Evolutionary conservation across 2,113 vertebrate species (phyloP), one percentile per base, ranked within the genome.

Genomic region (Thamnaconus septentrionalis): DNA sequence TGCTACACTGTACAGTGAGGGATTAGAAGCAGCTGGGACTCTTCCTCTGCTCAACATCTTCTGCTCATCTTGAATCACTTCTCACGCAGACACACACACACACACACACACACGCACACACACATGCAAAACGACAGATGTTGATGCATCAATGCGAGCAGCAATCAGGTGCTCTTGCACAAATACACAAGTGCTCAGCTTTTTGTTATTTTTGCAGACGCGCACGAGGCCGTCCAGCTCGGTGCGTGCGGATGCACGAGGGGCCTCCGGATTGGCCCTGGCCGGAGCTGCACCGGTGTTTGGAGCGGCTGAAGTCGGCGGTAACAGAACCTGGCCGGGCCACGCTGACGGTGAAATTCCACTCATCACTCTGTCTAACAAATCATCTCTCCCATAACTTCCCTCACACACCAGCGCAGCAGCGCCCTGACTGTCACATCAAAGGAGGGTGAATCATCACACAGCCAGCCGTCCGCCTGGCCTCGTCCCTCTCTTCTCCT

Each of bases 311-410:
- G 8, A 63, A 80, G 76, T 68, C 74, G 71, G 74, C 80, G 83
- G 75, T 78, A 71, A 73, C 45, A 10, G 44, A 72, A 61, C 11
- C 64, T 76, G 81, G 75, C 77, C 73, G 76, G 47, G 18, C 18
- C 84, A 77, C 72, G 80, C 75, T 79, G 78, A 81, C 83, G 74
- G 77, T 73, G 79, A 88, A 84, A 83, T 78, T 78, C 72, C 73
- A 67, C 75, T 84, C 80, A 83, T 78, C 72, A 40, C 72, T n/a
- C 51, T 59, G 60, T 76, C 69, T 64, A 71, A 88, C 83, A 89
- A 88, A 89, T 89, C 85, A 86, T 85, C 74, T 66, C 61, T 31
- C 80, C 76, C 78, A 82, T 80, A 74, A 85, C 80, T 80, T 76
- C 73, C 68, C 70, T 76, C 83, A 71, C 71, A 78, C 78, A 47